These are phyloP conservation scores for Phocides pigmalion DNA, from an alignment of 1,140 invertebrate species.

Conservation along the genomic window DNA sequence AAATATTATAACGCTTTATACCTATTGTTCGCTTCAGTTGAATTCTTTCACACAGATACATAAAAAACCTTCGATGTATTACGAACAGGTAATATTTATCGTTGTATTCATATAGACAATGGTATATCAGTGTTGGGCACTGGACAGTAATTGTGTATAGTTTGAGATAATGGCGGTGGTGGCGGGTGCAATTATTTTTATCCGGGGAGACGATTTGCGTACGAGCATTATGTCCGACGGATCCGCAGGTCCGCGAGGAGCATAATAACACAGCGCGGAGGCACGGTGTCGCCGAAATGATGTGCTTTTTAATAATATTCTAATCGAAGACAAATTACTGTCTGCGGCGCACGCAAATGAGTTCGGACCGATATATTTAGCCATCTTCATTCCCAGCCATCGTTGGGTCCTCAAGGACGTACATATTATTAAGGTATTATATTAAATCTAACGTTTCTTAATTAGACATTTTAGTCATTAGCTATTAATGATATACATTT, in stretches of 20 bases:
- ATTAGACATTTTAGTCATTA: not conserved
- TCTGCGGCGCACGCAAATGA: conserved; percentile 20
- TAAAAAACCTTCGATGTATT: conserved; percentile 16
- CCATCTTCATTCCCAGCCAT: conserved; percentile 4
- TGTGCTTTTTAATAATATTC: conserved; percentile 28
- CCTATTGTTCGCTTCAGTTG: not conserved
- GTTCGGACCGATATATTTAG: conserved; percentile 5
- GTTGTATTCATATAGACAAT: not conserved
- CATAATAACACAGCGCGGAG: conserved; percentile 56
- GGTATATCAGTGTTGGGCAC: conserved; percentile 34
- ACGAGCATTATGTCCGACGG: conserved; percentile 46
- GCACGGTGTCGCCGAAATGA: conserved; percentile 49
- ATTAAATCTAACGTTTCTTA: not conserved
- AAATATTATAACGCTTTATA: not conserved
- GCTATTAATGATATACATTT: not conserved
- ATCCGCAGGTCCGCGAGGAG: not conserved
- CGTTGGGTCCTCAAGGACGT: not conserved
- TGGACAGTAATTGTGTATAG: conserved; percentile 73
- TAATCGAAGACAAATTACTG: conserved; percentile 27
- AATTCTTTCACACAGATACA: not conserved
- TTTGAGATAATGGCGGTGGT: conserved; percentile 73
- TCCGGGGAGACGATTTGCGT: conserved; percentile 69
- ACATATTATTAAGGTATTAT: not conserved
- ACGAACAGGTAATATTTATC: not conserved
- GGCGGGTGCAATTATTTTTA: conserved; percentile 73